Evolutionary conservation across 2,797 vertebrate genomes (phyloP).

Genomic region (Chelmon rostratus): DNA sequence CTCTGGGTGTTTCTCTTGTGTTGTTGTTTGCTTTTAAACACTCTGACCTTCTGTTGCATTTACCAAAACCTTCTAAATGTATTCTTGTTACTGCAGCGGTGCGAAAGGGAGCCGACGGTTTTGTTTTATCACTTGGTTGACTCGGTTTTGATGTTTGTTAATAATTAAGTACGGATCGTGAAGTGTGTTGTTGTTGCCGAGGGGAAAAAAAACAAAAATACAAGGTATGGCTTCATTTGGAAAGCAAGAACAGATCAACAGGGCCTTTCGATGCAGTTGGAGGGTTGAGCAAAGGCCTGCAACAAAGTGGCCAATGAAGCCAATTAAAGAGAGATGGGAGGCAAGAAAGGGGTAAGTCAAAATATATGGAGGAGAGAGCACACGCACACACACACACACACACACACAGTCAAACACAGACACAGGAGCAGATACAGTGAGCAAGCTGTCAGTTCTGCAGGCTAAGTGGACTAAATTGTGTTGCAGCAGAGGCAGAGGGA

Average conservation of each 20-base stretch:
- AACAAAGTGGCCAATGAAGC: conserved; percentile 40
- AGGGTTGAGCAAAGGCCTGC: conserved; percentile 36
- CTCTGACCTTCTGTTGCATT: conserved; percentile 18
- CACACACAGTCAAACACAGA: not conserved
- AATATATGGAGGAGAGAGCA: conserved; percentile 32
- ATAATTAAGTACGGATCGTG: conserved; percentile 30
- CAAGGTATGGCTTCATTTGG: conserved; percentile 2
- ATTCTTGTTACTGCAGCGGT: not conserved
- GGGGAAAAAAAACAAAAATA: not conserved
- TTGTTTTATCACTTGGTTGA: conserved; percentile 13
- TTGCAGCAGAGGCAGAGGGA: conserved; percentile 18
- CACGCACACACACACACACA: not conserved
- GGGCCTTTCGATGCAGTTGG: conserved; percentile 11
- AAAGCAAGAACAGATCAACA: conserved; percentile 18
- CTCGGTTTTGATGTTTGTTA: conserved; percentile 13
- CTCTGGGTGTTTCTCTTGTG: conserved; percentile 8
- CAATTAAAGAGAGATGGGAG: conserved; percentile 40
- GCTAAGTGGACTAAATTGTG: conserved; percentile 57
- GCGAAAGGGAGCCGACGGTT: not conserved
- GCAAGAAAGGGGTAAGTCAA: conserved; percentile 34
- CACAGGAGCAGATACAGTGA: conserved; percentile 28
- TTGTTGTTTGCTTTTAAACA: conserved; percentile 10
- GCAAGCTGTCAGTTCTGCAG: conserved; percentile 45
- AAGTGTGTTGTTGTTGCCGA: conserved; percentile 22
- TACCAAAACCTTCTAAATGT: not conserved